These are phyloP conservation scores for Gambusia yucatana DNA, from an alignment of 2,797 vertebrate species.

Conservation along the genomic window DNA sequence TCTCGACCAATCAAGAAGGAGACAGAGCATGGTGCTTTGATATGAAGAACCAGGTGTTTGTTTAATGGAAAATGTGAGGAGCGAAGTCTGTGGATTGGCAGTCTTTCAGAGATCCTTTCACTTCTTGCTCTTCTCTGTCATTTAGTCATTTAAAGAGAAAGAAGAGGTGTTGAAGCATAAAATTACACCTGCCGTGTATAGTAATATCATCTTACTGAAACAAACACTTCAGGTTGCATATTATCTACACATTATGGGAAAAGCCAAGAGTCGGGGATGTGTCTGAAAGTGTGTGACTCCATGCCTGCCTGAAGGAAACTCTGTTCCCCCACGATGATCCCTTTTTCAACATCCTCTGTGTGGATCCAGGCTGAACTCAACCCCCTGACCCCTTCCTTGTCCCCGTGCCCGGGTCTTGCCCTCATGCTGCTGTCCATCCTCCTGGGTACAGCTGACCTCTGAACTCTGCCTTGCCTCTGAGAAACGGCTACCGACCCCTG, in stretches of 20 bases:
- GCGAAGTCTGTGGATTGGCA: constrained; percentile 10
- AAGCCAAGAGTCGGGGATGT: constrained; percentile 2
- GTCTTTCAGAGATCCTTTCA: constrained; percentile 16
- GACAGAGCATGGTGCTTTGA: constrained; percentile 21
- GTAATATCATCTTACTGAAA: constrained; percentile 27
- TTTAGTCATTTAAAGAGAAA: constrained; percentile 24
- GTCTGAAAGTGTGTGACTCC: neutral
- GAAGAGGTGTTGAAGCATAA: constrained; percentile 5
- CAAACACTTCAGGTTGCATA: constrained; percentile 29
- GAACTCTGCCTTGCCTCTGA: constrained; percentile 71
- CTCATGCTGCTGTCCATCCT: constrained; percentile 63
- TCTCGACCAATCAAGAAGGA: constrained; percentile 32
- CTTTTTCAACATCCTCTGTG: constrained; percentile 66
- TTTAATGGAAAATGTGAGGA: constrained; percentile 8
- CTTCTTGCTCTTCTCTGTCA: constrained; percentile 19
- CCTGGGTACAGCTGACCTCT: constrained; percentile 74
- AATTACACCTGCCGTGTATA: constrained; percentile 33
- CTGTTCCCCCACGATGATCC: constrained; percentile 60
- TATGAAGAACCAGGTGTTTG: constrained; percentile 14
- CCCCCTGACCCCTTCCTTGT: constrained; percentile 73
- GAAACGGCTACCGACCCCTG: constrained; percentile 60
- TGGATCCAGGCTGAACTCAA: constrained; percentile 78
- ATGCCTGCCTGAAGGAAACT: constrained; percentile 23
- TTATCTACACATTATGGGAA: constrained; percentile 43
- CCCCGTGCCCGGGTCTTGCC: constrained; percentile 62